Conservation (phyloP, 2,113 vertebrate species). For the Trematocara macrostoma region DNA sequence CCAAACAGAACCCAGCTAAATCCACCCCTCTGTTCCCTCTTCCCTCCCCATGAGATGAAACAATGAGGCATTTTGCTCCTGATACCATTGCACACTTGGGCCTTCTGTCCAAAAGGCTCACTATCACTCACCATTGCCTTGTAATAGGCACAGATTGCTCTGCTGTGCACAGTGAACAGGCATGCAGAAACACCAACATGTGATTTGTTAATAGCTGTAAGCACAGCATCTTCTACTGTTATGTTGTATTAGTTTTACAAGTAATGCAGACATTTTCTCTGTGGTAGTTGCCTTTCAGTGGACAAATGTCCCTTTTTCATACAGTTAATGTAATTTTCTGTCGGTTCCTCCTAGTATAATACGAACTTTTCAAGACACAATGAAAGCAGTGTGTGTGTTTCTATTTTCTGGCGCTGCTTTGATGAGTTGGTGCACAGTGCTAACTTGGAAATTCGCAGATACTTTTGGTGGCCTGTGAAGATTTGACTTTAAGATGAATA, state of each 20-base stretch:
- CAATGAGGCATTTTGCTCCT: conserved; percentile 12
- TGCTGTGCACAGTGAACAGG: conserved; percentile 6
- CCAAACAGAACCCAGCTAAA: not conserved
- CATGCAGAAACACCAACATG: not conserved
- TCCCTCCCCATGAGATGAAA: not conserved
- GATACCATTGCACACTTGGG: not conserved
- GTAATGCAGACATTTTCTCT: not conserved
- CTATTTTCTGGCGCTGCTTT: not conserved
- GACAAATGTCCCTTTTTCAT: not conserved
- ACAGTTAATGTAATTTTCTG: not conserved
- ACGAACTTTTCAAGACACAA: not conserved
- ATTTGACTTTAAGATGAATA: not conserved
- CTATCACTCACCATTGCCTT: conserved; percentile 5
- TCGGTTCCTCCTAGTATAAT: not conserved
- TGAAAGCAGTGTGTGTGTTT: not conserved
- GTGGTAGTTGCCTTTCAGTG: not conserved
- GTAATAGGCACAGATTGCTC: not conserved
- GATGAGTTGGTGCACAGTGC: not conserved
- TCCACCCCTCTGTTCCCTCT: not conserved
- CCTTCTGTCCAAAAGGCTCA: not conserved
- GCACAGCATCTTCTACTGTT: not conserved
- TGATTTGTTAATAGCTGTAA: not conserved
- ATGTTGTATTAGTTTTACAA: not conserved
- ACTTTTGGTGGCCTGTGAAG: not conserved
- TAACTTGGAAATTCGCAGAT: not conserved